phyloP scores from a whole-genome alignment of 2,888 invertebrate genomes.

The Tuta absoluta region DNA sequence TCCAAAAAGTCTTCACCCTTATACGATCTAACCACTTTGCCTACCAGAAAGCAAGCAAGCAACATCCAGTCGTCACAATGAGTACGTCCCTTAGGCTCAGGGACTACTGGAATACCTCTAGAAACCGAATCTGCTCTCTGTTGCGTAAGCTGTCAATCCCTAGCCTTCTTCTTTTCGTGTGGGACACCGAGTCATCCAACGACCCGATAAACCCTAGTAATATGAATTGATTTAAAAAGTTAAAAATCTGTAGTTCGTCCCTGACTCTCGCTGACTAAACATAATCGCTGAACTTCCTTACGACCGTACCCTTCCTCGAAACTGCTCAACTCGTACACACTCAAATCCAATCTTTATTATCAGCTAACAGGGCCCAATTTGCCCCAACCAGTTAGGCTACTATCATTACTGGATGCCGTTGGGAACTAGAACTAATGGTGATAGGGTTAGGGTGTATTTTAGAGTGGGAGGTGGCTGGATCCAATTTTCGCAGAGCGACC shows the following conservation, averaged over 20 bases:
- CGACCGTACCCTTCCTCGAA: conserved; percentile 79
- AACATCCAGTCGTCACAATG: no score
- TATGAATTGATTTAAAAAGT: background rate
- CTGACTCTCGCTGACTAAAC: conserved; percentile 77
- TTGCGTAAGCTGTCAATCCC: no score
- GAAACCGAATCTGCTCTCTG: no score
- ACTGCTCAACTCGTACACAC: conserved; percentile 50
- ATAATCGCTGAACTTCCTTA: conserved; percentile 81
- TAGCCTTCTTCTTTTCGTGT: no score
- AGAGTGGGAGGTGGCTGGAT: conserved; percentile 38
- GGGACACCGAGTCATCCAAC: no score
- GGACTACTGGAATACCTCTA: no score
- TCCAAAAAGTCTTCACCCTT: no score
- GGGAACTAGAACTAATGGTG: conserved; percentile 46
- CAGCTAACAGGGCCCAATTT: conserved; percentile 32
- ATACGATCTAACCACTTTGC: no score
- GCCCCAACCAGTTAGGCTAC: conserved; percentile 29
- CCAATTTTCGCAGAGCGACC: conserved; percentile 73
- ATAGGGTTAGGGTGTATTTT: conserved; percentile 47
- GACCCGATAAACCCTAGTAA: no score
- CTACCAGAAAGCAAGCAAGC: no score
- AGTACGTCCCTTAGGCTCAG: no score
- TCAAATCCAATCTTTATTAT: conserved; percentile 56
- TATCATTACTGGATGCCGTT: conserved; percentile 37
- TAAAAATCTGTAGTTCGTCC: background rate